Evolutionary conservation across 2,888 invertebrate species (phyloP).

Genomic region (Gerris lacustris): DNA sequence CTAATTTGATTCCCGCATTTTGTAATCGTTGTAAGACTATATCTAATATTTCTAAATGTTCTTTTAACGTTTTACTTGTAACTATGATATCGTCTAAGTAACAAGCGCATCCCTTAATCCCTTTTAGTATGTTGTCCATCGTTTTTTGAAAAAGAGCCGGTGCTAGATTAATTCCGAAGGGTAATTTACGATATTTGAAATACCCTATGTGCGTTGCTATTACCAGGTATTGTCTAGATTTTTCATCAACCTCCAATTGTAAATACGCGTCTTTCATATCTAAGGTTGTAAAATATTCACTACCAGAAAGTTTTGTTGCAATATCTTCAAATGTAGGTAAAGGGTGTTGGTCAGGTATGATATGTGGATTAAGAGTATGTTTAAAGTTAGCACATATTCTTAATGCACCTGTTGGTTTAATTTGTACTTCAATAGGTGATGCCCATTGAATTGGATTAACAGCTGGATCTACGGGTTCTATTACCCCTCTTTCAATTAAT

Average conservation of each 20-base stretch:
- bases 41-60: constrained; percentile 7
- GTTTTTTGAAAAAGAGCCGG: constrained; percentile 15
- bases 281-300: constrained; percentile 13
- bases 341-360: constrained; percentile 6
- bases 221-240: too few relatives aligned
- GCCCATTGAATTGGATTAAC: constrained; percentile 12
- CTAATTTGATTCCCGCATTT: constrained; percentile 6
- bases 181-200: too few relatives aligned
- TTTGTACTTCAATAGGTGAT: constrained; percentile 8
- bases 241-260: too few relatives aligned
- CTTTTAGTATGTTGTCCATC: constrained; percentile 15
- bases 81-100: constrained; percentile 18
- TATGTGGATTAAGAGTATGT: constrained; percentile 12
- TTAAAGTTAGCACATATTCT: constrained; percentile 10
- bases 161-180: too few relatives aligned
- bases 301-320: background rate
- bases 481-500: constrained; percentile 7
- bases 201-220: too few relatives aligned
- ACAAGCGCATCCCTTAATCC: constrained; percentile 4
- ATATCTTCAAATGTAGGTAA: constrained; percentile 18
- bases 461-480: constrained; percentile 10
- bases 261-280: constrained; percentile 11
- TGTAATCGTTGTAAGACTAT: constrained; percentile 5
- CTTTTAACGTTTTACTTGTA: background rate
- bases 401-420: constrained; percentile 10